A percentile compares a stretch with the other conserved stretches of the same genome.
Evolutionary conservation across 2,888 invertebrate species (phyloP).

Genomic region (Drosophila cognata): DNA sequence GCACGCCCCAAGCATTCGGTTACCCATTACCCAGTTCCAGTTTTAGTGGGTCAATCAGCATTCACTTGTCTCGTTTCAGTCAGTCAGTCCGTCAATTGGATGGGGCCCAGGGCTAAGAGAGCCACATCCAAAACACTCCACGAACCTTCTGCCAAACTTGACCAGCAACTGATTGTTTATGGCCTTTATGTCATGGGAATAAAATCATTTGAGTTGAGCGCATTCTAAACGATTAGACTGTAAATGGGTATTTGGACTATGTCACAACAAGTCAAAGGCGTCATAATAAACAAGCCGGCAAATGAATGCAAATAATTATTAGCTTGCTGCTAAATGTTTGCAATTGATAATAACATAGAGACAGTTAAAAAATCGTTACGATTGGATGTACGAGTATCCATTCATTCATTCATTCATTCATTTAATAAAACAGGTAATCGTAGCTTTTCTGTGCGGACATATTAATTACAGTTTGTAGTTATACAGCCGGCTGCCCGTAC

Average conservation of each 20-base stretch:
- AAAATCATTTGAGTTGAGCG: conserved; percentile 21
- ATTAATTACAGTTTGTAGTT: conserved; percentile 59
- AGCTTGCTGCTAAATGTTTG: conserved; percentile 40
- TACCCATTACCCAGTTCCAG: conserved; percentile 32
- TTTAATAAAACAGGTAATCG: conserved; percentile 37
- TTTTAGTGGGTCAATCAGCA: conserved; percentile 73
- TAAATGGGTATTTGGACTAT: conserved; percentile 27
- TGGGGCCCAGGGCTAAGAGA: conserved; percentile 39
- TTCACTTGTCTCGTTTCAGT: conserved; percentile 72
- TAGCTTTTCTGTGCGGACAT: conserved; percentile 38
- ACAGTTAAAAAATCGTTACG: conserved; percentile 13
- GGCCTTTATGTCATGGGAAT: conserved; percentile 10
- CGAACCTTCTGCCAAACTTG: conserved; percentile 9
- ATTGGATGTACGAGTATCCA: conserved; percentile 11
- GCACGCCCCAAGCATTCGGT: conserved; percentile 41
- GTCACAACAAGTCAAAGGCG: conserved; percentile 25
- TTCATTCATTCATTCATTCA: conserved; percentile 40
- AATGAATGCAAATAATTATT: conserved; percentile 60
- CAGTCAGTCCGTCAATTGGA: conserved; percentile 27
- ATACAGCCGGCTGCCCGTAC: conserved; percentile 16
- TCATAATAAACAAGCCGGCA: conserved; percentile 33
- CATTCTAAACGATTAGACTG: background rate
- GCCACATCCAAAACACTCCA: background rate
- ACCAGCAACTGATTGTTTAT: conserved; percentile 12
- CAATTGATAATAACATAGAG: conserved; percentile 46